These are phyloP conservation scores for Acanthopagrus latus DNA, from an alignment of 2,797 vertebrate species.

Conservation along the genomic window DNA sequence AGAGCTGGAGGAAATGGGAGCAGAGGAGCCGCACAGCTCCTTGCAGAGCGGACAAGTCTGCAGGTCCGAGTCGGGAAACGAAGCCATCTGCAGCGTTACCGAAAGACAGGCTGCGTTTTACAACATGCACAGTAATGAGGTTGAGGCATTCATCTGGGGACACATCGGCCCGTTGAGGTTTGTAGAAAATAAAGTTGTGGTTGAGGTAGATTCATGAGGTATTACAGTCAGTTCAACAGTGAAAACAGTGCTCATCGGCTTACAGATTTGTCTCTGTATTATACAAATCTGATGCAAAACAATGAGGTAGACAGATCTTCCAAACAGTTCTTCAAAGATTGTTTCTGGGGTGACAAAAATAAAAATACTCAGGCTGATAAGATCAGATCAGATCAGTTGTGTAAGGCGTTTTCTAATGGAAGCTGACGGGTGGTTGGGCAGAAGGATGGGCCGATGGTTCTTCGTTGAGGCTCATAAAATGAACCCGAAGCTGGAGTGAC, in stretches of 20 bases:
- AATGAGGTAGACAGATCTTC: conserved; percentile 52
- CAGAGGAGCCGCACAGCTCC: conserved; percentile 93
- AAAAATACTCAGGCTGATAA: background rate
- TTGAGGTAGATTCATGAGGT: conserved; percentile 79
- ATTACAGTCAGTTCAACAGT: conserved; percentile 50
- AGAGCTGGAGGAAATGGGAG: conserved; percentile 90
- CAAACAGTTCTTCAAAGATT: conserved; percentile 18
- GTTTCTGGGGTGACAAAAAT: conserved; percentile 32
- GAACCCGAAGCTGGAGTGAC: conserved; percentile 55
- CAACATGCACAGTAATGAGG: conserved; percentile 47
- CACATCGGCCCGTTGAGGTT: conserved; percentile 45
- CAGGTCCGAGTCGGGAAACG: conserved; percentile 92
- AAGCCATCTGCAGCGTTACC: conserved; percentile 87
- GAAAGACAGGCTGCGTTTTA: conserved; percentile 65
- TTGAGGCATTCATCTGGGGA: conserved; percentile 67
- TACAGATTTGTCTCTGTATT: conserved; percentile 23
- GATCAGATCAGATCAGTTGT: conserved; percentile 17
- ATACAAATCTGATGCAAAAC: conserved; percentile 42
- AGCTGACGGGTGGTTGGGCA: conserved; percentile 6
- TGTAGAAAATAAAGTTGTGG: conserved; percentile 37
- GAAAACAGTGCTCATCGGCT: conserved; percentile 39
- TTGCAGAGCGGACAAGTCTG: conserved; percentile 94
- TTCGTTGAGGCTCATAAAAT: conserved; percentile 46
- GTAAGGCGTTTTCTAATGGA: conserved; percentile 42
- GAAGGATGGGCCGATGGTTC: conserved; percentile 13